These are phyloP conservation scores for Sepioteuthis lessoniana DNA, from an alignment of 2,888 invertebrate species.

Conservation along the genomic window DNA sequence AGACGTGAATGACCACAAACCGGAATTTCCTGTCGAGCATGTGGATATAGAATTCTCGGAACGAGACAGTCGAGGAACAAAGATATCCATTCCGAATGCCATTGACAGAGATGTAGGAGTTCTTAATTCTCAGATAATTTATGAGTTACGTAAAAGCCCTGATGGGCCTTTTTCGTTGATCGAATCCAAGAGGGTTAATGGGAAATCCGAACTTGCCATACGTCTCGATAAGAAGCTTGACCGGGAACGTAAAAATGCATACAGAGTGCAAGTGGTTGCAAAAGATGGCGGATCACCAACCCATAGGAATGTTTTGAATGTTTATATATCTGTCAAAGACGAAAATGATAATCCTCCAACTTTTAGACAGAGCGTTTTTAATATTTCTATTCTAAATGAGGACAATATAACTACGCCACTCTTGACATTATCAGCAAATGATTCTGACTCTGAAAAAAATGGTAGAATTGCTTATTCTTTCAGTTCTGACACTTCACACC, in stretches of 20 bases:
- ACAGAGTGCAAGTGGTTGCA: not conserved
- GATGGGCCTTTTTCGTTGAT: not conserved
- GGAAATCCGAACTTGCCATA: not conserved
- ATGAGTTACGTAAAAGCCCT: not conserved
- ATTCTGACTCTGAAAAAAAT: not conserved
- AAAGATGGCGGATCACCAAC: not conserved
- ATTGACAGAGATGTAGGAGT: constrained; percentile 10
- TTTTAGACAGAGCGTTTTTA: not conserved
- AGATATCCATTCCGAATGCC: not conserved
- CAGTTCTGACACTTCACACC: not conserved
- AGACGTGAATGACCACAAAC: not conserved
- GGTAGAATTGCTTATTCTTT: not conserved
- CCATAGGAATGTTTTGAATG: not conserved
- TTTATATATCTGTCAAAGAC: not conserved
- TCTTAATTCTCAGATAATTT: not conserved
- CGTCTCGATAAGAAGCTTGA: not conserved
- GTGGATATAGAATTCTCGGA: not conserved
- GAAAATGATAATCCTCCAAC: not conserved
- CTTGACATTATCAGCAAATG: not conserved
- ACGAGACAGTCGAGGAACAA: not conserved
- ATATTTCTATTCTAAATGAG: not conserved
- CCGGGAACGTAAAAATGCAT: not conserved
- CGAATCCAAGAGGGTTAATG: not conserved
- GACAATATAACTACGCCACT: not conserved
- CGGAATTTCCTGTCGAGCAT: not conserved